Percentiles rank a stretch among this genome's conserved stretches.
These are phyloP conservation scores for Chymomyza caudatula DNA, from an alignment of 2,888 invertebrate genomes.

Conservation along the genomic window DNA sequence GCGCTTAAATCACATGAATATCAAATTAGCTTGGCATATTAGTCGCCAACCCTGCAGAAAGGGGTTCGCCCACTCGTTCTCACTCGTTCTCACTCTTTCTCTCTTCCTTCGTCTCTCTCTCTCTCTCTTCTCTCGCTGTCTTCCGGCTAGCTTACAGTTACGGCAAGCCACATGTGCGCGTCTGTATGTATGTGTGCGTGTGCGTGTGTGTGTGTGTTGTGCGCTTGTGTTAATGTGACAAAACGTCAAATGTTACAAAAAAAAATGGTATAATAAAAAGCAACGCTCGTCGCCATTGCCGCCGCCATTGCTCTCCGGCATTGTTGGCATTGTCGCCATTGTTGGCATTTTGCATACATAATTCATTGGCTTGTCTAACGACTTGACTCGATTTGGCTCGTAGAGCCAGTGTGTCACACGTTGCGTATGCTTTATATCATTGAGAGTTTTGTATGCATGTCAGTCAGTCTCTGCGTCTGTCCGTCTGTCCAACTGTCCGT, in stretches of 20 bases:
- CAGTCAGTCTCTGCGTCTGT: neutral
- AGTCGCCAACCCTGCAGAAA: slow-evolving; percentile 39
- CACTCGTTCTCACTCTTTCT: neutral
- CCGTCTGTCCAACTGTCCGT: neutral
- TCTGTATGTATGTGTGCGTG: slow-evolving; percentile 4
- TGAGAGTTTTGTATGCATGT: slow-evolving; percentile 5
- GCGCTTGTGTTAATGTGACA: slow-evolving; percentile 11
- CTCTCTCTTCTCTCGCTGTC: too few relatives aligned
- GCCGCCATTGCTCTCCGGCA: slow-evolving; percentile 14
- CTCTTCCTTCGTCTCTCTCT: neutral
- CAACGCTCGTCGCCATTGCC: slow-evolving; percentile 4
- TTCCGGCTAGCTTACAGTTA: too few relatives aligned
- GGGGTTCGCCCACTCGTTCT: slow-evolving; percentile 19
- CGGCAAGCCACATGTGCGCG: slow-evolving; percentile 10
- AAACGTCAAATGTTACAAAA: slow-evolving; percentile 43
- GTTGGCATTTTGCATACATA: slow-evolving; percentile 64
- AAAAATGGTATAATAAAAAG: slow-evolving; percentile 30
- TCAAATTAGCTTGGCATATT: slow-evolving; percentile 73
- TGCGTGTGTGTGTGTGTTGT: neutral
- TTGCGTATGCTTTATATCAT: slow-evolving; percentile 60
- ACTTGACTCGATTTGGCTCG: neutral
- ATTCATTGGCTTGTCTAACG: slow-evolving; percentile 69
- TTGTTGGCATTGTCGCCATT: slow-evolving; percentile 25
- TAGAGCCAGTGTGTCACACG: neutral
- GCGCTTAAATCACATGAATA: slow-evolving; percentile 75